Evolutionary conservation across 2,888 invertebrate genomes (phyloP).

Genomic region (Azorinus chamasolen): DNA sequence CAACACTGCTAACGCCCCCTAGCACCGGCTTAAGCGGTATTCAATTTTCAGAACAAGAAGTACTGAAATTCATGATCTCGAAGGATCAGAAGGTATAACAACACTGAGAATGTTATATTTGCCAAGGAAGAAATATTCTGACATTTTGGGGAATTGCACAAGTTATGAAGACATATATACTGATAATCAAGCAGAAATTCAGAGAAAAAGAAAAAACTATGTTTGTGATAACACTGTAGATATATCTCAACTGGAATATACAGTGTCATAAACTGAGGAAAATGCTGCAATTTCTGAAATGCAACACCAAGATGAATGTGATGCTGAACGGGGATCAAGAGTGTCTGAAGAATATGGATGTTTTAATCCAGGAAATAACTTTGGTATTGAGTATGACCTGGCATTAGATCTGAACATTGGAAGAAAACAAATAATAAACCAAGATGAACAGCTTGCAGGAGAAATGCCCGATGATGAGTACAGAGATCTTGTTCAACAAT

Average conservation of each 20-base stretch:
- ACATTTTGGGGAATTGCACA: constrained; percentile 21
- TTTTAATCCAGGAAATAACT: constrained; percentile 17
- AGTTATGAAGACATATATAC: constrained; percentile 43
- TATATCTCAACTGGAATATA: background rate
- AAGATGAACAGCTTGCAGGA: constrained; percentile 13
- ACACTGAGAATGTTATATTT: constrained; percentile 75
- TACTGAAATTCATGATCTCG: no score
- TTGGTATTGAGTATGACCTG: constrained; percentile 5
- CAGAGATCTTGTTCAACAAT: constrained; percentile 23
- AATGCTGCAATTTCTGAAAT: background rate
- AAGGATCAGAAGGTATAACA: no score
- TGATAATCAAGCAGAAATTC: constrained; percentile 4
- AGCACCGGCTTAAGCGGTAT: no score
- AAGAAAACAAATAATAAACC: constrained; percentile 21
- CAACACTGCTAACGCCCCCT: no score
- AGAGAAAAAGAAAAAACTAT: background rate
- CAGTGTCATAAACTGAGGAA: constrained; percentile 17
- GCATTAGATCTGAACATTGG: constrained; percentile 39
- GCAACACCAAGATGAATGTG: constrained; percentile 2
- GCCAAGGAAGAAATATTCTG: constrained; percentile 72
- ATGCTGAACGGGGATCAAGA: constrained; percentile 4
- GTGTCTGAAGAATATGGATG: background rate
- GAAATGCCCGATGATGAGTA: constrained; percentile 43
- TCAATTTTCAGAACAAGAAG: no score
- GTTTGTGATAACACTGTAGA: background rate